These are phyloP conservation scores for Macrophya alboannulata DNA, from an alignment of 2,888 invertebrate species.

Conservation along the genomic window DNA sequence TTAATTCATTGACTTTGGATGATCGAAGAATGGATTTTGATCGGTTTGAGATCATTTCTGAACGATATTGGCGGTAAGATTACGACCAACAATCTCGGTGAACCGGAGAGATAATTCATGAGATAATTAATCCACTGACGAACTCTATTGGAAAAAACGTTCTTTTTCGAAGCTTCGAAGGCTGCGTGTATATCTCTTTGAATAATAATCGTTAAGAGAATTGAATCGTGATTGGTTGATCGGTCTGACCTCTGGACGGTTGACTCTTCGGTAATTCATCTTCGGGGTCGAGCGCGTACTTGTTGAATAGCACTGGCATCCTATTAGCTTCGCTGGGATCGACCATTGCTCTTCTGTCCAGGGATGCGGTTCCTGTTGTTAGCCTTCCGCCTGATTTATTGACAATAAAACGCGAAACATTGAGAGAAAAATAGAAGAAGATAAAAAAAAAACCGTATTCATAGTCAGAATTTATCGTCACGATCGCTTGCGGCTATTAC, in stretches of 20 bases:
- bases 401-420: neutral
- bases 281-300: constrained; percentile 84
- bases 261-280: constrained; percentile 74
- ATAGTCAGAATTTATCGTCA: neutral
- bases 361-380: constrained; percentile 73
- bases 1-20: no score
- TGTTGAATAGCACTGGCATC: constrained; percentile 87
- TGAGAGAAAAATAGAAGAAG: neutral
- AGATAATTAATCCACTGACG: no score
- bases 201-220: neutral
- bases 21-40: neutral
- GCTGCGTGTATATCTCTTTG: neutral
- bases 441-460: neutral
- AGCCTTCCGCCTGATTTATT: constrained; percentile 67
- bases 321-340: constrained; percentile 78
- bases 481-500: neutral
- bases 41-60: neutral
- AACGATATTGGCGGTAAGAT: no score
- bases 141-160: no score
- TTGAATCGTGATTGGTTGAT: constrained; percentile 3
- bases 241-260: constrained; percentile 63
- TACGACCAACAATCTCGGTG: no score
- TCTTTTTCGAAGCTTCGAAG: neutral
- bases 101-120: no score
- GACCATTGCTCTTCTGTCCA: constrained; percentile 76